These are phyloP conservation scores for Oligia strigilis DNA, from an alignment of 2,888 invertebrate species.

Conservation along the genomic window DNA sequence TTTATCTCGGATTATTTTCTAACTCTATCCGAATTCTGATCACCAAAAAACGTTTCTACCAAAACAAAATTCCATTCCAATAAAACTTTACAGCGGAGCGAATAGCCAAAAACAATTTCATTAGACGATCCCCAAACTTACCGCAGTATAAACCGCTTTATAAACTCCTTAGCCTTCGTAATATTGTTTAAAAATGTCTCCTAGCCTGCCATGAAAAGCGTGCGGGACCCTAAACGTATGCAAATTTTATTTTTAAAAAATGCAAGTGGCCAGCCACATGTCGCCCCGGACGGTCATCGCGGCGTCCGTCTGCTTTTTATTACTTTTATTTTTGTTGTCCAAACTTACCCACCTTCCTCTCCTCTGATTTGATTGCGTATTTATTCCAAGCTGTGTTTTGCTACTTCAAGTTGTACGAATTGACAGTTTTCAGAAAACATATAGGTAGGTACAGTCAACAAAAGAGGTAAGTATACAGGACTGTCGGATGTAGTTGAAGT, in stretches of 20 bases:
- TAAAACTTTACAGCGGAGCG: conserved; percentile 67
- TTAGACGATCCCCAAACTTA: conserved; percentile 73
- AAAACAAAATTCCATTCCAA: conserved; percentile 63
- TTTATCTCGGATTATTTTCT: conserved; percentile 49
- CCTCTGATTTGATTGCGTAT: conserved; percentile 73
- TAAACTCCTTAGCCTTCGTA: conserved; percentile 69
- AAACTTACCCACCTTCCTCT: conserved; percentile 75
- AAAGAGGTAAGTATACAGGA: too few relatives aligned
- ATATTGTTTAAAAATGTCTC: conserved; percentile 72
- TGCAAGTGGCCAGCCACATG: conserved; percentile 87
- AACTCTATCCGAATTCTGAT: conserved; percentile 54
- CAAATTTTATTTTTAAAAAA: conserved; percentile 89
- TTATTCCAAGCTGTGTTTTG: conserved; percentile 74
- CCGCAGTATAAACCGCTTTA: conserved; percentile 68
- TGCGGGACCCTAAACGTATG: conserved; percentile 83
- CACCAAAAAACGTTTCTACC: conserved; percentile 59
- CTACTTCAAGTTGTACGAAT: conserved; percentile 46
- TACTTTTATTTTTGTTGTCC: conserved; percentile 76
- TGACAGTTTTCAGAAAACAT: neutral
- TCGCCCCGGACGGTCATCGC: conserved; percentile 75
- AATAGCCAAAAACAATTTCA: conserved; percentile 78
- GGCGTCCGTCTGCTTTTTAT: conserved; percentile 74
- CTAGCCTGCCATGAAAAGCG: conserved; percentile 61
- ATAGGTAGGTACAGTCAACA: too few relatives aligned
- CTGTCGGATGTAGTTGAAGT: too few relatives aligned